These are phyloP conservation scores for Calcarius lapponicus DNA, from an alignment of 2,797 vertebrate species.

Conservation along the genomic window DNA sequence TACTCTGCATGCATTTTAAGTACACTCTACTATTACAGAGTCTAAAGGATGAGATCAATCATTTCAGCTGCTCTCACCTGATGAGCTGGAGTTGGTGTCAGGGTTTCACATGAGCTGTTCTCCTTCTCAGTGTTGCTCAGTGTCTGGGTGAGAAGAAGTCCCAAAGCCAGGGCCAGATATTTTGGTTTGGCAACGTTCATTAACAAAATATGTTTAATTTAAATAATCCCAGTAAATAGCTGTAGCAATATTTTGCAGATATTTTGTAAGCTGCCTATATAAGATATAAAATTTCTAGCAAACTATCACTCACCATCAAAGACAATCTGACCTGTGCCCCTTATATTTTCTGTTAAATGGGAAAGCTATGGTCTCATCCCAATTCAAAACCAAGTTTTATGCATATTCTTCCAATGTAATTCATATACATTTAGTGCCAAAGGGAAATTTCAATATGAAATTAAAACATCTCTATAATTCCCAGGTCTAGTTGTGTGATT, in stretches of 20 bases:
- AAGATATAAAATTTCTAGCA: not conserved
- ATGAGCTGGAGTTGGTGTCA: not conserved
- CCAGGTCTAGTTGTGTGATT: not conserved
- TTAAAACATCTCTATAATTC: not conserved
- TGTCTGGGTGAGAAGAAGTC: not conserved
- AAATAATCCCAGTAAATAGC: not conserved
- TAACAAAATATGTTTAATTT: not conserved
- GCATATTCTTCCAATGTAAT: not conserved
- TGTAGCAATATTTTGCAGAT: not conserved
- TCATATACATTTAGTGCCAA: not conserved
- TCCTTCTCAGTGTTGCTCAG: not conserved
- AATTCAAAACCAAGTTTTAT: not conserved
- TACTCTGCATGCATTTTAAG: conserved; percentile 14
- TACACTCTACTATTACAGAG: not conserved
- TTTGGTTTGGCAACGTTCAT: not conserved
- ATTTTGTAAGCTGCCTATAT: not conserved
- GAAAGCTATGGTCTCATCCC: not conserved
- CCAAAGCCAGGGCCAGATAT: not conserved
- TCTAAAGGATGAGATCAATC: conserved; percentile 35
- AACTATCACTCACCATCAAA: not conserved
- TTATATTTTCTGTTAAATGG: not conserved
- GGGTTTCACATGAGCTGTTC: not conserved
- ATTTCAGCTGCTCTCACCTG: not conserved
- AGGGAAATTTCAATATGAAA: not conserved
- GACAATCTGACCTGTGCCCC: not conserved